Percentiles rank a stretch among this genome's conserved stretches.
Conservation (phyloP, 2,888 invertebrate species). For the Melipona beecheii region DNA sequence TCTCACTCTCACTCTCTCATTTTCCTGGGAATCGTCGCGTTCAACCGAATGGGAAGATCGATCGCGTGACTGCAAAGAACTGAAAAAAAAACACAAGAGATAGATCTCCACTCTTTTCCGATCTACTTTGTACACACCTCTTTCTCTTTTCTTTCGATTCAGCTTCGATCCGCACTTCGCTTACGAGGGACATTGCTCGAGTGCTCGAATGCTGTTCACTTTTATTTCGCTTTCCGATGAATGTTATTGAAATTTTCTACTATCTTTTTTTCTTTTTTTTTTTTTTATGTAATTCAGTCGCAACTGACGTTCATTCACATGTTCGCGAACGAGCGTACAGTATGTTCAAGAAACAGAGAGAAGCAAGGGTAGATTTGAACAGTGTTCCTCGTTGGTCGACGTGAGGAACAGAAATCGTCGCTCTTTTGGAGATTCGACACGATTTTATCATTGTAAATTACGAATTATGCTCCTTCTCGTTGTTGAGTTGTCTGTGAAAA, state of each 20-base stretch:
- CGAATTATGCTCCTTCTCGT: not conserved
- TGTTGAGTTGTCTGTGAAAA: not conserved
- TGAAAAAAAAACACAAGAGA: not conserved
- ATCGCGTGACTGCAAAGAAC: conserved; percentile 59
- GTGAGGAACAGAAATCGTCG: conserved; percentile 2
- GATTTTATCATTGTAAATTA: not conserved
- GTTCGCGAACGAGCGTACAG: not conserved
- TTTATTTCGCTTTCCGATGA: conserved; percentile 3
- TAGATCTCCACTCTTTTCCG: not conserved
- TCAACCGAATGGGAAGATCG: conserved; percentile 62
- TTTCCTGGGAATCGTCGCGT: conserved; percentile 61
- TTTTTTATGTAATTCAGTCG: too few species aligned
- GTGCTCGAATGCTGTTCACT: not conserved
- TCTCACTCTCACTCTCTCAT: not conserved
- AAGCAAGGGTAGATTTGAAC: not conserved
- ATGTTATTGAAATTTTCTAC: not conserved
- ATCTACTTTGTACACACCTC: conserved; percentile 10
- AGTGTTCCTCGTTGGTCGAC: not conserved
- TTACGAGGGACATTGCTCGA: conserved; percentile 1
- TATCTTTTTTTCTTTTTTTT: not conserved
- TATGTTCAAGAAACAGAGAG: not conserved
- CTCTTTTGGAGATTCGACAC: not conserved
- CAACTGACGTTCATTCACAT: too few species aligned
- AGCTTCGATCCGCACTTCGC: conserved; percentile 21
- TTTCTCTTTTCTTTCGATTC: not conserved